Base-by-base conservation (phyloP, 1,140 invertebrate genomes). In the Lycorma delicatula region DNA sequence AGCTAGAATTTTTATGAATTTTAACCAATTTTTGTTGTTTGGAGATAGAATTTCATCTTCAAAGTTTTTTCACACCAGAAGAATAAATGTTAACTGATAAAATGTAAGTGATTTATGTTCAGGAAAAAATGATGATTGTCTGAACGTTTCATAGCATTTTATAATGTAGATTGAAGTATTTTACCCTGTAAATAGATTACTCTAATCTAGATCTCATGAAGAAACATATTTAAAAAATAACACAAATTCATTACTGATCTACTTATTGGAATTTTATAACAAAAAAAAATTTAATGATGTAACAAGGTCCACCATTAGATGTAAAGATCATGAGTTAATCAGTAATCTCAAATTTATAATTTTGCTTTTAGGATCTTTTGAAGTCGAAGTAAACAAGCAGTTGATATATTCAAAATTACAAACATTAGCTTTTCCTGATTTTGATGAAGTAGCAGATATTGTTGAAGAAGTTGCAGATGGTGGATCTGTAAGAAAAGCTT, bases 331-430 rank as follows among this genome's bases (percentile, higher is more conserved):
- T n/a, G 9, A n/a, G 9, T 34, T 34, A 34, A 9, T 34, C 31
- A 34, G 31, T 34, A 34, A 9, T 9, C n/a, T 34, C 31, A 9
- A 9, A 20, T 9, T 44, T 22, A 16, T 11, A 3, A 44, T 63
- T 71, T 63, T 62, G 61, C 63, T 74, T 76, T 31, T 70, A 84
- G 82, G 77, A 54, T 79, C 81, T 2, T 85, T 84, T 74, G 82
- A 85, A 72, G 74, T 85, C 20, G 67, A 68, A 41, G 72, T 85
- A 13, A 82, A 84, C 69, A 75, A 76, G 36, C 73, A 75, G 59
- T 66, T 80, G 50, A 71, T 85, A 31, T 82, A 84, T 67, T 85
- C 82, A 27, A 85, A 84, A 67, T 68, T 84, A 7, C 73, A 79
- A 67, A 81, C 78, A 12, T 76, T 79, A 74, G 78, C 79, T 16